Evolutionary conservation across 2,797 vertebrate genomes (phyloP), one percentile per base, ranked within the genome.

Genomic region (Crenichthys baileyi): DNA sequence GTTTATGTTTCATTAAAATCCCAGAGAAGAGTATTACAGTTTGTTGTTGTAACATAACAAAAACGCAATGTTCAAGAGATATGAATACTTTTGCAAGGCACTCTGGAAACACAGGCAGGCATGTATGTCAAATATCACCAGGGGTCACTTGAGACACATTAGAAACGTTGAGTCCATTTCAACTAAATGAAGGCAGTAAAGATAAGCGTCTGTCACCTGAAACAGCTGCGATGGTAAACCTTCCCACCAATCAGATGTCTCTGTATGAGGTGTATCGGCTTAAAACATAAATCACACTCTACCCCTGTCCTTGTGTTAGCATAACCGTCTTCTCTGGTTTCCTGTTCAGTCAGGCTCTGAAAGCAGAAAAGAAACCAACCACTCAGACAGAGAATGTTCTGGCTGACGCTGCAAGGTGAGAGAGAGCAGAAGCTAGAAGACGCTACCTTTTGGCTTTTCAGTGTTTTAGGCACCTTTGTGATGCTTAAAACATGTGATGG

Each of bases 201-300:
- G 9, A 15, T 0, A 16, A 77, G 48, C 26, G 9, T 29, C 3
- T 61, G 70, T 80, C 82, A 98, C 97, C 97, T 97, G 92, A 98
- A 98, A 93, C 97, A 98, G 87, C 96, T 95, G 51, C 96, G 96
- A 85, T 98, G 97, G 90, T 96, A 97, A 41, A 98, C 87, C 84
- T 92, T 96, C 73, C 97, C 96, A 22, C 96, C 95, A 0, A 91
- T 93, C 88, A 97, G 78, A 82, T 93, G 95, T 71, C 96, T 96
- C 94, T 98, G 96, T 48, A 97, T 96, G 82, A 98, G 93, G 80
- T 97, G 96, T 39, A 97, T 95, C 0, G 95, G 96, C 86, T 96
- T 95, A 68, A 90, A 93, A 83, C 97, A 98, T 87, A 94, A 88
- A 0, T 82, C 0, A 0, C 97, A 98, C 1, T 83, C 85, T 3